phyloP scores from a whole-genome alignment of 2,888 invertebrate genomes.

The Drosophila macrospina region DNA sequence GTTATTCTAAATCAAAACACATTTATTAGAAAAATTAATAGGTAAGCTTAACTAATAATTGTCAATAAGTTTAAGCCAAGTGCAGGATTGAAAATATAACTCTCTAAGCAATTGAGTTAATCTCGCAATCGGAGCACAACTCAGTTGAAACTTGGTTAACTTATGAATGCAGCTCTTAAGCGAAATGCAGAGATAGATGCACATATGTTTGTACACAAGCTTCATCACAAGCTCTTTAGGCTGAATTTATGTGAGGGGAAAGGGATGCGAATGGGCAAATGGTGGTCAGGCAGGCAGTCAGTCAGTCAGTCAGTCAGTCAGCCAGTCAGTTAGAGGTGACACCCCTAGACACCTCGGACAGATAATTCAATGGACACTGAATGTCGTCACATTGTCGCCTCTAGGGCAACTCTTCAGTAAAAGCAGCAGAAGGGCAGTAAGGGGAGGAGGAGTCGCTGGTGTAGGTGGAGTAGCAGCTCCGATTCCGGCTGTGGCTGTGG shows the following conservation, averaged over 20 bases:
- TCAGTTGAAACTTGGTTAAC: not conserved
- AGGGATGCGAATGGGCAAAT: not conserved
- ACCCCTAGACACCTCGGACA: conserved; percentile 42
- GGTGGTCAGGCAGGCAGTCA: conserved; percentile 18
- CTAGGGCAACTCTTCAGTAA: conserved; percentile 28
- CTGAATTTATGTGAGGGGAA: conserved; percentile 7
- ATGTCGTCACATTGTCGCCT: conserved; percentile 80
- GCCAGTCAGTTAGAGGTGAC: conserved; percentile 27
- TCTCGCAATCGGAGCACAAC: not conserved
- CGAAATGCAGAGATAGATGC: conserved; percentile 1
- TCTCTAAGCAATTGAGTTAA: no score
- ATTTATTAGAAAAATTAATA: no score
- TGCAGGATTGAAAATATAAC: no score
- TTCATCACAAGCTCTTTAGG: conserved; percentile 34
- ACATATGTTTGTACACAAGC: conserved; percentile 8
- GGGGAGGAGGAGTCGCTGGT: not conserved
- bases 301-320: conserved; percentile 19
- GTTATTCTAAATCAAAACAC: no score
- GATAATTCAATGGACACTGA: conserved; percentile 62
- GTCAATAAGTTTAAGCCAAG: no score
- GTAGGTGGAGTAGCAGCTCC: not conserved
- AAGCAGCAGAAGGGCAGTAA: no score
- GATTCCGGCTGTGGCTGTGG: conserved; percentile 3
- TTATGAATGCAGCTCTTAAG: not conserved
- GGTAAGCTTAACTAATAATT: no score